Evolutionary conservation across 2,888 invertebrate species (phyloP), one percentile per base, ranked within the genome.

Genomic region (Petrophora chlorosata): DNA sequence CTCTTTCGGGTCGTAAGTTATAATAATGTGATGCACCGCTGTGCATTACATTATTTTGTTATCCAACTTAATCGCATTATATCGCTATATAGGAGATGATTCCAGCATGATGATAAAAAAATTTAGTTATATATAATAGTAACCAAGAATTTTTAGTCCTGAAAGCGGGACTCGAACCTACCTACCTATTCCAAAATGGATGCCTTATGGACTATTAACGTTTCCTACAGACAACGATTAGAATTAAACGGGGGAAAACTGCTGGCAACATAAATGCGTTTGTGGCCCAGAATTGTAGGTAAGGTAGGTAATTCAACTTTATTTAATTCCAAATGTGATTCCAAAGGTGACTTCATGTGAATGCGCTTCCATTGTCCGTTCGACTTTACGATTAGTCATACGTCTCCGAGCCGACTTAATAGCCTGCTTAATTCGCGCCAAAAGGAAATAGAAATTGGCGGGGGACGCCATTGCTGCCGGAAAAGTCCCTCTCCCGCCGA

Each of bases 341-440:
- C n/a, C n/a, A n/a, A n/a, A n/a, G 51, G 72, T 73, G 73, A 76
- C 70, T 48, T 36, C 74, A 76, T 74, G 68, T 72, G 72, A 79
- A 79, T 79, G 70, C 63, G 58, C 62, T 61, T 56, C 72, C 59
- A 82, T 84, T 84, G 79, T 82, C 70, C 73, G 65, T 66, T 63
- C 67, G 66, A 72, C 74, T 79, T 82, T 81, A 79, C 74, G 78
- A 86, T 89, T 86, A 84, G 86, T 88, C 86, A 87, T 88, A 86
- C 82, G 76, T 82, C 83, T 84, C 75, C 73, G 78, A 82, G 76
- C 73, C 71, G 71, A 79, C 82, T 82, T 89, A 88, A 88, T 88
- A 87, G 87, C 82, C 83, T 85, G 85, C 79, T 85, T 87, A 88
- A 88, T 87, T 87, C 82, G 81, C 73, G 77, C 79, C 80, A 78